Conservation (phyloP, 1,140 invertebrate genomes). For the Maconellicoccus hirsutus region DNA sequence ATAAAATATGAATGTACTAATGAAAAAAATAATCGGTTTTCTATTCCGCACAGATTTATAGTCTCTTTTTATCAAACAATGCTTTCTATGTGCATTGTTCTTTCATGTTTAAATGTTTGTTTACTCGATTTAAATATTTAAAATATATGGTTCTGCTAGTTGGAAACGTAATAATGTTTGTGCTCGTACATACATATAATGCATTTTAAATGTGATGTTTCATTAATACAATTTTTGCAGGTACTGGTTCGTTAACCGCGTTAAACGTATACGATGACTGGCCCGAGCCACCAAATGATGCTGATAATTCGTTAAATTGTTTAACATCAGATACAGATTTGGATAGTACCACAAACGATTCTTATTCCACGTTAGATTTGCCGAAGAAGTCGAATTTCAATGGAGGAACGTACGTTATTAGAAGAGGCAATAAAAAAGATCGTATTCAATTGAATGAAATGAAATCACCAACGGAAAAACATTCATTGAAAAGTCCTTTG, state of each 20-base stretch:
- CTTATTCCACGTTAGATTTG: conserved; percentile 41
- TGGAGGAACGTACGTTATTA: conserved; percentile 58
- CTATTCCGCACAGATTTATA: too few species aligned
- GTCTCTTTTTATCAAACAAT: too few species aligned
- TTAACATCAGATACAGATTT: conserved; percentile 26
- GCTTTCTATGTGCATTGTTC: too few species aligned
- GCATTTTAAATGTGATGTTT: too few species aligned
- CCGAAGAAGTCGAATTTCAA: conserved; percentile 34
- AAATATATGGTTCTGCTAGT: too few species aligned
- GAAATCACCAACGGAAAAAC: not conserved
- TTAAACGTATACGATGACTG: conserved; percentile 50
- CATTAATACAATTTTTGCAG: conserved; percentile 25
- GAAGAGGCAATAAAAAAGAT: conserved; percentile 45
- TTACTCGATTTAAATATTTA: too few species aligned
- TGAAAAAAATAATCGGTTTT: too few species aligned
- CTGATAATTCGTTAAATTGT: conserved; percentile 4
- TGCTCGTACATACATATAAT: too few species aligned
- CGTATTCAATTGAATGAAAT: conserved; percentile 4
- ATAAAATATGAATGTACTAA: too few species aligned
- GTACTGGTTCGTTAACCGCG: conserved; percentile 33
- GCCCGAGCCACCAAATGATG: conserved; percentile 43
- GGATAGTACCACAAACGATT: conserved; percentile 33
- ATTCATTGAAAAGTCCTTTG: not conserved
- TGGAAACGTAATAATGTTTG: too few species aligned
- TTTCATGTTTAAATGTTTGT: too few species aligned